Base-by-base conservation (phyloP, 1,140 invertebrate genomes). In the Homalodisca vitripennis region DNA sequence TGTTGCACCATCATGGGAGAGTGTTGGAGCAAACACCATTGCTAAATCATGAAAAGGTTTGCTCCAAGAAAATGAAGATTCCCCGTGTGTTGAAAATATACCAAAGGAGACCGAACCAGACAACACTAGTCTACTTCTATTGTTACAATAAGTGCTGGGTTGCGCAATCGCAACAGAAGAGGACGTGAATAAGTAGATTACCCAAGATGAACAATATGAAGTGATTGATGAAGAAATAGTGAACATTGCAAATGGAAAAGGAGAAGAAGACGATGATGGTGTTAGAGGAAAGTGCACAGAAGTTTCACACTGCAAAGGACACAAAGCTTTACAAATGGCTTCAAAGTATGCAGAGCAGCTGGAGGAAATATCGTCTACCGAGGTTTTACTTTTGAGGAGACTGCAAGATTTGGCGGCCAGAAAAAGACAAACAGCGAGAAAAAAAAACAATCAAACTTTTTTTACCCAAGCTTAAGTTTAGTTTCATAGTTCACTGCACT, bases 11-110 rank as follows among this genome's bases (percentile, higher is more conserved):
- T 46, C 64, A n/a, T 66, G 64, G 41, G 64, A 46, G 24, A 26
- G 41, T 48, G 34, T 47, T 47, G 26, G 64, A 41, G 64, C 32
- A 22, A 66, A 24, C 22, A 66, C 64, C 3, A 66, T 53, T 55
- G 10, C 29, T 29, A 53, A 53, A 47, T 53, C 48, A 14, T 48
- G 29, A 29, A 67, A 67, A 67, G 46, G 6, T 67, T 67, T 66
- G 14, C 32, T 66, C 13, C 32, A 46, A 13, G 20, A 66, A 66
- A 66, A 66, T 41, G 64, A 62, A 62, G 57, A 65, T 10, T 10
- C 6, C n/a, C 10, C 20, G 13, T 6, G 20, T 24, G 27, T n/a
- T 30, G 27, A 24, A 62, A 30, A 62, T 41, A 17, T 41, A 27
- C 22, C 2, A n/a, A 32, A 31, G 30, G 29, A 65, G 22, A 24